Conservation (phyloP, 2,113 vertebrate species). For the Mesitornis unicolor region DNA sequence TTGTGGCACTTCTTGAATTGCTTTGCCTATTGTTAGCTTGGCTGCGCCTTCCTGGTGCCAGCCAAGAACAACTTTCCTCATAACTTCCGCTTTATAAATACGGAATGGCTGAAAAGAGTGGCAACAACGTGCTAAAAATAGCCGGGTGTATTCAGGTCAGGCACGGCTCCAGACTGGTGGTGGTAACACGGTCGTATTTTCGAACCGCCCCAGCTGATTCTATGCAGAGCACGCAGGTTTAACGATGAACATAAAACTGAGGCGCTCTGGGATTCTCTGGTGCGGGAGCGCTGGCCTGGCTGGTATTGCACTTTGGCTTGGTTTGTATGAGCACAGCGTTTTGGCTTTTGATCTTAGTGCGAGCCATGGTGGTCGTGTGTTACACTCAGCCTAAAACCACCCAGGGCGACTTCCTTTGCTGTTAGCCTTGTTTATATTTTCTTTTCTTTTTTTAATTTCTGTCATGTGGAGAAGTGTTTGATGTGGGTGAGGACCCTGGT, state of each 20-base stretch:
- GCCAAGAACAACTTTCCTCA: conserved; percentile 34
- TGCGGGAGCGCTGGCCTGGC: background rate
- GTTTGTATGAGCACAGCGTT: accelerated
- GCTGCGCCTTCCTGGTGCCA: background rate
- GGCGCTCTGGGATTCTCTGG: background rate
- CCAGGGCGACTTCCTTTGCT: background rate
- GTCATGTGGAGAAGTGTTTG: background rate
- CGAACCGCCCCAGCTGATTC: background rate
- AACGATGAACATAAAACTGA: accelerated
- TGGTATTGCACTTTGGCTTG: background rate
- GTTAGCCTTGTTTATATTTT: background rate
- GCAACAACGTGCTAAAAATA: background rate
- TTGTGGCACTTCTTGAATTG: background rate
- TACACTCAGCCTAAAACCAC: background rate
- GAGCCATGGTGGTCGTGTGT: background rate
- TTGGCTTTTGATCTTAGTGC: background rate
- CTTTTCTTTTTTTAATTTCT: background rate
- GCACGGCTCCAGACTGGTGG: background rate
- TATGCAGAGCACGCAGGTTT: background rate
- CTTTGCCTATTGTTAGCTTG: background rate
- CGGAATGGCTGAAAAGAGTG: background rate
- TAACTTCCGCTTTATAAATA: background rate
- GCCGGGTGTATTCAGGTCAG: conserved; percentile 22
- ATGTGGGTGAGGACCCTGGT: accelerated
- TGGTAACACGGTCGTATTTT: background rate